Evolutionary conservation across 2,113 vertebrate species (phyloP).

Genomic region (Ascaphus truei): DNA sequence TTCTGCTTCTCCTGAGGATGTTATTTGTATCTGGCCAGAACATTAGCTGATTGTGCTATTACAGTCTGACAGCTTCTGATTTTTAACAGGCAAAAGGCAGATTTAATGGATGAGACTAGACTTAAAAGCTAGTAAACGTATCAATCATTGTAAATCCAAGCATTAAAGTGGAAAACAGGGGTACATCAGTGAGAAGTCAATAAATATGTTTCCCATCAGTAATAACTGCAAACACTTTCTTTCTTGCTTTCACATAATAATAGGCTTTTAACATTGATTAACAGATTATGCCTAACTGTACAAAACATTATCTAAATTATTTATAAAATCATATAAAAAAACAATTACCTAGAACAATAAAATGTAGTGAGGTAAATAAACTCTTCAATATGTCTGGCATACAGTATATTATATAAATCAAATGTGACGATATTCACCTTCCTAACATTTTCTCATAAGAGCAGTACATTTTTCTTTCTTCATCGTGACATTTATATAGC

Average conservation of each 20-base stretch:
- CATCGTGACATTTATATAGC: too few relatives aligned
- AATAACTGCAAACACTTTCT: conserved; percentile 39
- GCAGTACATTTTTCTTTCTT: too few relatives aligned
- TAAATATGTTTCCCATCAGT: conserved; percentile 44
- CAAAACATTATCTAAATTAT: too few relatives aligned
- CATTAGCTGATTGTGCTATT: conserved; percentile 51
- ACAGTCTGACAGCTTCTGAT: conserved; percentile 61
- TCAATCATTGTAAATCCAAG: conserved; percentile 57
- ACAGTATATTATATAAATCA: too few relatives aligned
- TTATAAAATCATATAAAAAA: too few relatives aligned
- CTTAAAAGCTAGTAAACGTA: conserved; percentile 63
- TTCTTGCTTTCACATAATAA: neutral
- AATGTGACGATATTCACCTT: too few relatives aligned
- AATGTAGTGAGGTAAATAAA: too few relatives aligned
- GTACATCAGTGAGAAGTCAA: conserved; percentile 45
- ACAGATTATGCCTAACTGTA: neutral
- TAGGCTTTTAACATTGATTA: neutral
- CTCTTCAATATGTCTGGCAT: too few relatives aligned
- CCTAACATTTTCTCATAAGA: too few relatives aligned
- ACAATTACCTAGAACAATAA: too few relatives aligned
- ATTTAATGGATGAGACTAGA: conserved; percentile 64
- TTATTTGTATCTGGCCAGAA: conserved; percentile 56
- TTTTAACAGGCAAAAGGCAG: conserved; percentile 58
- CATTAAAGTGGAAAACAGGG: conserved; percentile 50
- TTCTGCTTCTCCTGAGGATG: conserved; percentile 49